A percentile compares a stretch with the other conserved stretches of the same genome.
Evolutionary conservation across 2,888 invertebrate genomes (phyloP).

Genomic region (Ormyrus rosae): DNA sequence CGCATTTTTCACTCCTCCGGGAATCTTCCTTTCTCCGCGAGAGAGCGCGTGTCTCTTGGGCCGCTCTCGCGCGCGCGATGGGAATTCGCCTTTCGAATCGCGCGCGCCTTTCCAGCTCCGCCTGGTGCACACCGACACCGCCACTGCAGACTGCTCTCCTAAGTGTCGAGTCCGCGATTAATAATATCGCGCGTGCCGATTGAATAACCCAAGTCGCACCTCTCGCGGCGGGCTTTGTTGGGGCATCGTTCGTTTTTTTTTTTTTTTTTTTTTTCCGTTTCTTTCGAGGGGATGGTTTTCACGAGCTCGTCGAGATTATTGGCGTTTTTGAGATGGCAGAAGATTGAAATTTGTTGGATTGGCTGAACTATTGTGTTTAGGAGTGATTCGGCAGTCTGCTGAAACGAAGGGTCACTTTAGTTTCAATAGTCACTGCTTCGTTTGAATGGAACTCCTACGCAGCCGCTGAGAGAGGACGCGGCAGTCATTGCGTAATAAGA

Average conservation of each 20-base stretch:
- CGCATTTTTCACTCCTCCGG: constrained; percentile 62
- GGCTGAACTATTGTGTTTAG: too few species aligned
- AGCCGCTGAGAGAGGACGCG: not conserved
- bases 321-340: too few species aligned
- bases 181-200: constrained; percentile 48
- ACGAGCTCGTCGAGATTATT: too few species aligned
- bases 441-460: not conserved
- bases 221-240: constrained; percentile 2
- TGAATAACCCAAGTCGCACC: constrained; percentile 28
- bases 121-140: not conserved
- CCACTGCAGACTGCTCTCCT: not conserved
- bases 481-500: too few species aligned
- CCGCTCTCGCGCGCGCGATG: constrained; percentile 39
- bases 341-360: too few species aligned
- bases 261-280: not conserved
- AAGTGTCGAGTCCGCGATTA: constrained; percentile 29
- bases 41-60: not conserved
- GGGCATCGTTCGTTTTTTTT: not conserved
- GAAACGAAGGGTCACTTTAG: too few species aligned
- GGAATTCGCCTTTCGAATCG: constrained; percentile 62
- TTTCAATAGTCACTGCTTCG: not conserved
- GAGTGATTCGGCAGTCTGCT: too few species aligned
- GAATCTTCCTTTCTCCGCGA: constrained; percentile 65
- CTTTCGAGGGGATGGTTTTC: too few species aligned
- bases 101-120: constrained; percentile 29